Conservation (phyloP, 2,888 invertebrate genomes). For the Leptopterna dolabrata region DNA sequence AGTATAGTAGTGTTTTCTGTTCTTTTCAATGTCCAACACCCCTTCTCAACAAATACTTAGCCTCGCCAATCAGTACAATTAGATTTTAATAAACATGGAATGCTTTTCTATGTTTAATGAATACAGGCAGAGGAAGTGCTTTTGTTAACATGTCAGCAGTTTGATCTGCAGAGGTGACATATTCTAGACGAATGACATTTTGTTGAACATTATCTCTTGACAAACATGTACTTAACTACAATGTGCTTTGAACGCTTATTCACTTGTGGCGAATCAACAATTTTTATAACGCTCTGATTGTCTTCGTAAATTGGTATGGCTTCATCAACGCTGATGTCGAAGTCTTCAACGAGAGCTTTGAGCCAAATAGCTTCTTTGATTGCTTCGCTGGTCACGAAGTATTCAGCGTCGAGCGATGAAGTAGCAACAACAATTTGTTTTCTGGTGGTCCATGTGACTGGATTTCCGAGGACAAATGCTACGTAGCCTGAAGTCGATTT, state of each 20-base stretch:
- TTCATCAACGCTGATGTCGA: slow-evolving; percentile 54
- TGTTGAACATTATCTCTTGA: slow-evolving; percentile 25
- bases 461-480: slow-evolving; percentile 60
- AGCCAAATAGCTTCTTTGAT: slow-evolving; percentile 63
- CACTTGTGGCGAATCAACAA: slow-evolving; percentile 62
- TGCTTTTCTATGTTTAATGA: background rate
- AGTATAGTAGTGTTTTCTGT: no score
- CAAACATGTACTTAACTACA: slow-evolving; percentile 61
- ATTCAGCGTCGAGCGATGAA: slow-evolving; percentile 64
- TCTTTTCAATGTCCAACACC: no score
- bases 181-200: slow-evolving; percentile 34
- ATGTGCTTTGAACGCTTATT: slow-evolving; percentile 63
- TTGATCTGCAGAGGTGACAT: slow-evolving; percentile 55
- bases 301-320: slow-evolving; percentile 59
- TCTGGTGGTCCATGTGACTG: no score
- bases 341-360: slow-evolving; percentile 60
- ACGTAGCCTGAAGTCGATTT: slow-evolving; percentile 62
- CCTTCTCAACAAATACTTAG: no score
- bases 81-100: no score
- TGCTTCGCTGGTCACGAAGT: slow-evolving; percentile 62
- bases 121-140: slow-evolving; percentile 54
- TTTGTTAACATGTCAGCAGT: slow-evolving; percentile 63
- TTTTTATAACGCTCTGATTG: slow-evolving; percentile 62
- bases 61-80: no score
- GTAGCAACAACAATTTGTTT: no score